These are phyloP conservation scores for Nesoenas mayeri DNA, from an alignment of 2,113 vertebrate species.

Conservation along the genomic window DNA sequence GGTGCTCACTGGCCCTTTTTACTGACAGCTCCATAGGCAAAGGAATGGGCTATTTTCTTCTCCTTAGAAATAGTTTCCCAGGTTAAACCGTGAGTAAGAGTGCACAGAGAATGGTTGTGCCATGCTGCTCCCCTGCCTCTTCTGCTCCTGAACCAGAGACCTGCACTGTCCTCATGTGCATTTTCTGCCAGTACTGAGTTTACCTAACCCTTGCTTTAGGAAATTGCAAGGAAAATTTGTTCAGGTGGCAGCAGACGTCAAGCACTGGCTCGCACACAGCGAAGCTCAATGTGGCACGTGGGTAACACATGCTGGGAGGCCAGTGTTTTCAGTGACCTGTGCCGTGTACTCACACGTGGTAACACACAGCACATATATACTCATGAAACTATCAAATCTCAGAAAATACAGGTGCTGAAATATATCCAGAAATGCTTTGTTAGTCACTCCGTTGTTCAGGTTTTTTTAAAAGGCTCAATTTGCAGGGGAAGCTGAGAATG, in stretches of 20 bases:
- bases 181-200: neutral
- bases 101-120: neutral
- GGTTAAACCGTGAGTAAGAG: neutral
- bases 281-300: neutral
- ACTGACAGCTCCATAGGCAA: neutral
- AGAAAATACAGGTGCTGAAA: neutral
- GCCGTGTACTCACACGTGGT: neutral
- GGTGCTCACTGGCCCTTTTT: neutral
- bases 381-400: neutral
- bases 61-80: neutral
- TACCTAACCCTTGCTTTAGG: neutral
- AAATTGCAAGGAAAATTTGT: neutral
- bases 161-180: rapidly evolving
- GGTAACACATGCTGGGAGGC: neutral
- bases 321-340: neutral
- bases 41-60: neutral
- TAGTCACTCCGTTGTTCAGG: neutral
- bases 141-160: neutral
- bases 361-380: too few relatives aligned
- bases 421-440: neutral
- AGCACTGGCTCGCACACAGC: neutral
- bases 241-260: neutral
- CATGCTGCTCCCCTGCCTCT: neutral
- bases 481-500: neutral
- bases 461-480: neutral